Percentiles rank a stretch among this genome's conserved stretches.
These are phyloP conservation scores for Istiophorus platypterus DNA, from an alignment of 2,113 vertebrate genomes.

Conservation along the genomic window DNA sequence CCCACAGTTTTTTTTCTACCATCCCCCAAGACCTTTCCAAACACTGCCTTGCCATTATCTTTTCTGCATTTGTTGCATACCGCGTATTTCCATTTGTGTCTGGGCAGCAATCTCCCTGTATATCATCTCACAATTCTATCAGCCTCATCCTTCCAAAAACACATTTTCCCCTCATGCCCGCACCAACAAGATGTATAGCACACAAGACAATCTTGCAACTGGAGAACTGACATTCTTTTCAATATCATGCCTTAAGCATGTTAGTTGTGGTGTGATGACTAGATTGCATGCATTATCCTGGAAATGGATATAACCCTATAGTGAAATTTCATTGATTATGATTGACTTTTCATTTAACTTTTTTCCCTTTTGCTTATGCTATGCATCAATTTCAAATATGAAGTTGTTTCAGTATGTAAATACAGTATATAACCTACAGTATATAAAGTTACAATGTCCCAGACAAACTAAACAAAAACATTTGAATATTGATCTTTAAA, in stretches of 20 bases:
- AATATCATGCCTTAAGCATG: constrained; percentile 20
- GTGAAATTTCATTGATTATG: neutral
- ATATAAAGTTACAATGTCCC: constrained; percentile 4
- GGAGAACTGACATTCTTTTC: constrained; percentile 33
- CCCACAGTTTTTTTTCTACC: constrained; percentile 3
- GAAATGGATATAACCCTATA: constrained; percentile 12
- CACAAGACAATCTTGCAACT: constrained; percentile 37
- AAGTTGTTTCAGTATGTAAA: neutral
- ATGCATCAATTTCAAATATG: neutral
- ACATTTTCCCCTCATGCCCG: constrained; percentile 41
- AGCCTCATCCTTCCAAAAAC: constrained; percentile 52
- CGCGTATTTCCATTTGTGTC: constrained; percentile 61
- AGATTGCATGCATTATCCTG: constrained; percentile 12
- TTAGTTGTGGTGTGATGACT: constrained; percentile 18
- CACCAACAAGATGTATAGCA: constrained; percentile 54
- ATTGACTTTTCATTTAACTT: neutral
- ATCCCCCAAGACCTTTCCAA: constrained; percentile 48
- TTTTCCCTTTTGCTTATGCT: neutral
- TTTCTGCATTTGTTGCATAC: constrained; percentile 57
- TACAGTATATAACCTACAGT: neutral
- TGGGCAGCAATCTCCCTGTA: constrained; percentile 39
- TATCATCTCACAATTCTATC: constrained; percentile 57
- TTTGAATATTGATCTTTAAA: constrained; percentile 53
- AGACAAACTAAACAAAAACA: constrained; percentile 44
- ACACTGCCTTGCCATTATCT: constrained; percentile 30